A percentile compares a stretch with the other conserved stretches of the same genome.
phyloP scores from a whole-genome alignment of 2,888 invertebrate genomes.

The Morinoia aosen region DNA sequence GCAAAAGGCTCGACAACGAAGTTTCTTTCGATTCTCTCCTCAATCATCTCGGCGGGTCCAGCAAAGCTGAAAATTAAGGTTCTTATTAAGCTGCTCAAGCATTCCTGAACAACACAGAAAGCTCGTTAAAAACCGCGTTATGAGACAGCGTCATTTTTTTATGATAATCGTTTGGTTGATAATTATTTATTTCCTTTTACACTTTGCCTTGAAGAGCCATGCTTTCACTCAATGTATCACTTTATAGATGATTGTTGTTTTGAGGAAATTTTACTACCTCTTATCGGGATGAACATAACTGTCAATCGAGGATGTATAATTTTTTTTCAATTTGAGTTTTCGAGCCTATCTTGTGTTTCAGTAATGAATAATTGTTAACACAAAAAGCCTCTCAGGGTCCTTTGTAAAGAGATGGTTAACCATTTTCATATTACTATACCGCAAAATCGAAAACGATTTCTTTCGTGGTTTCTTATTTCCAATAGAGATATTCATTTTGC shows the following conservation, averaged over 20 bases:
- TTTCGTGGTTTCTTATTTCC: too few relatives aligned
- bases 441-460: too few relatives aligned
- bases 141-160: not conserved
- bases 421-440: too few relatives aligned
- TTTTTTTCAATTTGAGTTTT: not conserved
- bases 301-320: not conserved
- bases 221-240: not conserved
- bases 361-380: too few relatives aligned
- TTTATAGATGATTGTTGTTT: not conserved
- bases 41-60: not conserved
- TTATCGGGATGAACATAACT: not conserved
- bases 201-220: not conserved
- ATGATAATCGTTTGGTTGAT: not conserved
- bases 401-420: too few relatives aligned
- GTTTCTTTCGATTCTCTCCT: not conserved
- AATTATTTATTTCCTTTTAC: not conserved
- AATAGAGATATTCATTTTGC: too few relatives aligned
- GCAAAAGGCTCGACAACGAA: not conserved
- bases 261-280: not conserved
- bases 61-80: not conserved
- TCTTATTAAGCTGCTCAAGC: not conserved
- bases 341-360: too few relatives aligned
- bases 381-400: too few relatives aligned
- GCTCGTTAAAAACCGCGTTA: not conserved
- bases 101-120: not conserved